These are phyloP conservation scores for Cheilosia vulpina DNA, from an alignment of 2,888 invertebrate genomes.

Conservation along the genomic window DNA sequence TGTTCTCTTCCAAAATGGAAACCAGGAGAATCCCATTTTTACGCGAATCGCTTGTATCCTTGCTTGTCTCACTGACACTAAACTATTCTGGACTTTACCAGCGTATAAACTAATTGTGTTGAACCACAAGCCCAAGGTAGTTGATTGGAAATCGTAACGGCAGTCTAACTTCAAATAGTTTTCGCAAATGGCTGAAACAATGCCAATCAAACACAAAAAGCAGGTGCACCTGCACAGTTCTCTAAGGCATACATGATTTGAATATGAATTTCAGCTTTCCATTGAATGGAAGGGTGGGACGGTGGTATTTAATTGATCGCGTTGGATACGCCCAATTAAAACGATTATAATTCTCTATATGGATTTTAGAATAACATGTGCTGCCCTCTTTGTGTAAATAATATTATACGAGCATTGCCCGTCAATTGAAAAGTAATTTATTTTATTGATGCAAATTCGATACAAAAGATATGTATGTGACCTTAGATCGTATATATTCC, in stretches of 20 bases:
- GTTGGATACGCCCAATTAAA: conserved; percentile 37
- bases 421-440: conserved; percentile 59
- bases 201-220: conserved; percentile 7
- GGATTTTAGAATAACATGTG: conserved; percentile 18
- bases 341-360: conserved; percentile 23
- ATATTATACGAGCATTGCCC: background rate
- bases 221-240: conserved; percentile 52
- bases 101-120: background rate
- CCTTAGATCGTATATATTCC: background rate
- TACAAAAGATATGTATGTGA: background rate
- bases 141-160: conserved; percentile 2
- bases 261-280: conserved; percentile 39
- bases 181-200: conserved; percentile 1
- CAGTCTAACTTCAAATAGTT: conserved; percentile 30
- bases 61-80: background rate
- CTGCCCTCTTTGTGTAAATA: conserved; percentile 4
- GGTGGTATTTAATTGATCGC: conserved; percentile 36
- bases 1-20: conserved; percentile 33
- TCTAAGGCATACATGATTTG: conserved; percentile 23
- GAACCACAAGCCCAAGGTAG: background rate
- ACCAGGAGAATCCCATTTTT: conserved; percentile 37
- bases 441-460: conserved; percentile 54
- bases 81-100: background rate
- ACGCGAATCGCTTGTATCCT: background rate
- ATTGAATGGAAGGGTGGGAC: conserved; percentile 1